Evolutionary conservation across 2,797 vertebrate species (phyloP), one percentile per base, ranked within the genome.

Genomic region (Chloroceryle inda): DNA sequence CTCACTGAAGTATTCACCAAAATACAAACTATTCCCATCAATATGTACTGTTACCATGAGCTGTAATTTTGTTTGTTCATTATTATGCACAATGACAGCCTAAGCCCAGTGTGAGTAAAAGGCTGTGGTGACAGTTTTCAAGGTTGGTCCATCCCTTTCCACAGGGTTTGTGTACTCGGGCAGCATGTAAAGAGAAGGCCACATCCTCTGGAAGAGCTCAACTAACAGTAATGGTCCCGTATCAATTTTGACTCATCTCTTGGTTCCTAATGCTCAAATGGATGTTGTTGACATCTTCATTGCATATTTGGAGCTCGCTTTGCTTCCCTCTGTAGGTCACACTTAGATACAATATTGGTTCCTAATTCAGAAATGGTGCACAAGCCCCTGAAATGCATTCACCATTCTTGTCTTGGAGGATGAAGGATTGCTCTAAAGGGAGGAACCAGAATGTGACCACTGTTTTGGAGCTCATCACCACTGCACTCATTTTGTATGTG

Each of bases 1-100:
- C 37, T 37, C 90, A 67, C 2, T 93, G 95, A 96, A 96, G 94
- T 91, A 94, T 61, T 85, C 91, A 95, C 83, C 88, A 92, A 91
- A 93, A 94, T 72, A 61, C 85, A 89, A 89, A 13, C 24, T 17
- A 50, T 89, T 77, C 53, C 58, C 58, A 77, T 88, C 68, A 50
- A 80, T 73, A 40, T 2, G 4, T 13, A 69, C 88, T 38, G 55
- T 44, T 91, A 76, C 71, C 11, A 33, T 14, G 64, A 89, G 76
- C 47, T 86, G 31, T 22, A 53, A 59, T 82, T 89, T 89, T 59
- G 11, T 58, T 89, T 22, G 24, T 85, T 87, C 13, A 4, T 82
- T 80, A 59, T 69, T 84, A 53, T 1, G 5, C 37, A 22, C 45
- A 52, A n/a, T 14, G 59, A 55, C 42, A 74, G 77, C 29, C 69